Evolutionary conservation across 1,140 invertebrate species (phyloP), one percentile per base, ranked within the genome.

Genomic region (Spodoptera frugiperda): DNA sequence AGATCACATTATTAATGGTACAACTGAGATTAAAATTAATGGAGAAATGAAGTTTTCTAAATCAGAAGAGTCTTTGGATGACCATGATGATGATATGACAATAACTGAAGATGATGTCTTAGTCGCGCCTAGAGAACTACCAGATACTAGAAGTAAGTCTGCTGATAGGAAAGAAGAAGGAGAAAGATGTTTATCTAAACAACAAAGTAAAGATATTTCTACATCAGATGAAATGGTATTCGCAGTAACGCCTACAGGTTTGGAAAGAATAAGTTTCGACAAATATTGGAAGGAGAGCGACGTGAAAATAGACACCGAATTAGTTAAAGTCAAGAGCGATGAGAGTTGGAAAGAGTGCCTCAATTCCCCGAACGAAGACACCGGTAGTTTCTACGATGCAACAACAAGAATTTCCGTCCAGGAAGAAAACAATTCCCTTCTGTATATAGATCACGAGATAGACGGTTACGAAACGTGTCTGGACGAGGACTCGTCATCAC

Each of bases 211-310:
- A 87, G 94, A 94, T 79, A 87, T 94, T 15, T 94, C 94, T 0
- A 94, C 94, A 0, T 94, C 94, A 14, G 94, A 94, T 44, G 94
- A 94, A 90, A 94, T 94, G 94, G 93, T 94, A 3, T 94, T 94
- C 55, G 94, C 93, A 33, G 93, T 94, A 0, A 94, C 94, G 10
- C 93, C 94, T 1, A 94, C 93, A 3, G 94, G 94, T 0, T 79
- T 94, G 78, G 94, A 94, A 84, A 89, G 93, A 78, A 93, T 94
- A 5, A 94, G 92, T 79, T 94, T 92, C 17, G 94, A 94, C 55
- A 90, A 90, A 67, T 94, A 94, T 80, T 94, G 94, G 94, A 94
- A 89, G 80, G 89, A 92, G 74, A 82, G 76, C 51, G 75, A 81
- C 39, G 77, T 82, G 10, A 87, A 84, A 67, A 81, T 72, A 53